Base-by-base conservation (phyloP, 2,888 invertebrate genomes). In the Allolobophora icterica region DNA sequence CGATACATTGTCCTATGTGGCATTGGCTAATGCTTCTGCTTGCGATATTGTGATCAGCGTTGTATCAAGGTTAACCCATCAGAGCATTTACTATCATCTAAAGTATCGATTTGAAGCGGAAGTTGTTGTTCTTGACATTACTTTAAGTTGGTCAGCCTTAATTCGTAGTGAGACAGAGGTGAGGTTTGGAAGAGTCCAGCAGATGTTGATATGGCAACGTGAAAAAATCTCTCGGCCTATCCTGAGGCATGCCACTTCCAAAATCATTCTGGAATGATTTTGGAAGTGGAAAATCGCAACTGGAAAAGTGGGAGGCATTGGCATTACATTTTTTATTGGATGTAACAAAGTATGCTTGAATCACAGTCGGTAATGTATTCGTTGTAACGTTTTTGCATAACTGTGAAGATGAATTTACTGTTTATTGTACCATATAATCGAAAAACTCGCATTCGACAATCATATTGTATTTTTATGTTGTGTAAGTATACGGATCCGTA, bases 401-500 rank as follows among this genome's bases (percentile, higher is more conserved):
- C n/a, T 71, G 8, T n/a, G 71, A 71, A n/a, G 71, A 71, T n/a
- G 30, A 71, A 71, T 71, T 71, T 71, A n/a, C n/a, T 30, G 71
- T 71, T n/a, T 71, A 71, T 71, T 71, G 71, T 71, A 71, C n/a
- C 8, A n/a, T 71, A 71, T 71, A 71, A 71, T 71, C 71, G 71
- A 71, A 30, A 45, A 71, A n/a, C 71, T 71, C 71, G 71, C 71
- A n/a, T 71, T 71, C 71, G 71, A 71, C 71, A 71, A 71, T 71
- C 71, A 71, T n/a, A 71, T 71, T 71, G 71, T 71, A 71, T 71
- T n/a, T 71, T 71, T 71, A n/a, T 71, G 71, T 71, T 71, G 71
- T 71, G n/a, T 71, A 71, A 71, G 30, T 71, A n/a, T n/a, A 71
- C 71, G 30, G 71, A 30, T 71, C n/a, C n/a, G 71, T 71, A 71